Evolutionary conservation across 2,888 invertebrate species (phyloP), one percentile per base, ranked within the genome.

Genomic region (Heliconius erato): DNA sequence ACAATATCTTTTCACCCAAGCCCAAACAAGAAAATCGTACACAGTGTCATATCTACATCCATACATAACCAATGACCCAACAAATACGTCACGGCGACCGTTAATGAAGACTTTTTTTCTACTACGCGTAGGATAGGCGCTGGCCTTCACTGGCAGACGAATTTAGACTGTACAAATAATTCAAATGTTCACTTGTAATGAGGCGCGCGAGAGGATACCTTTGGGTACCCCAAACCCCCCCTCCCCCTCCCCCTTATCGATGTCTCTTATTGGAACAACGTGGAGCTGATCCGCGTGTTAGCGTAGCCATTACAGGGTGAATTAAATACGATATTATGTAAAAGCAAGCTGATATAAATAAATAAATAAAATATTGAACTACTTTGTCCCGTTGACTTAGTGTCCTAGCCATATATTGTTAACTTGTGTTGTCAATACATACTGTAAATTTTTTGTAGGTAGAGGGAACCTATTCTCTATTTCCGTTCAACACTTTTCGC

Each of bases 81-180:
- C 28, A 85, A 67, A 84, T 87, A 89, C 93, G 93, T 94, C 92
- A 93, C 91, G 85, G 84, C 86, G 88, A 87, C 92, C 90, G 91
- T 92, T 94, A 94, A 94, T 93, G 92, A 94, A 93, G 91, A 90
- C 32, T 92, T 92, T 91, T 91, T 93, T 92, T 91, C 89, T 90
- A 88, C 89, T 91, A 89, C 89, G 78, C 49, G 65, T 68, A 78
- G 65, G 67, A 44, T 91, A 89, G 91, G 89, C 90, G 9, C 63
- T 87, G 88, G 87, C 94, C 94, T 94, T 87, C 84, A 86, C 85
- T 86, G 87, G 88, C 89, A 89, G 88, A 89, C 89, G 87, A 91
- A 91, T 92, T 89, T 84, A 90, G 91, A 90, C 88, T 91, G 87
- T 86, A 87, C 87, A 86, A 88, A 89, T 88, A 88, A 87, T 49